Conservation (phyloP, 2,113 vertebrate genomes). For the Megaceryle maxima region DNA sequence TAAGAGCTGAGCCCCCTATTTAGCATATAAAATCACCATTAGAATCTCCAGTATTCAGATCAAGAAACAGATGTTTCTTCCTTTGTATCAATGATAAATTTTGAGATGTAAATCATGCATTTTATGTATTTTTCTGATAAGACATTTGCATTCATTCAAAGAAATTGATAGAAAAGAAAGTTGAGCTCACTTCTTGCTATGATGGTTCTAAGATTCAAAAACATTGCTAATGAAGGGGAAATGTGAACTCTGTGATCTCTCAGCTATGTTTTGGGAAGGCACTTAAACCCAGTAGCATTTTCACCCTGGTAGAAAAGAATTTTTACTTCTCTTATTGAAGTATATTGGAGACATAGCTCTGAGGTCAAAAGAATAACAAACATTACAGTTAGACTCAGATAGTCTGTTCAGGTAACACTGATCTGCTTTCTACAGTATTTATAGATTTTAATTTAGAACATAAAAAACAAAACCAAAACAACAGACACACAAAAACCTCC, state of each 20-base stretch:
- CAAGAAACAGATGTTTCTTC: neutral
- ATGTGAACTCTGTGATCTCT: neutral
- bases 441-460: neutral
- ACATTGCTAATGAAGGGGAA: neutral
- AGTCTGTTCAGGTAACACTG: neutral
- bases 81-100: neutral
- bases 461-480: neutral
- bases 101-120: neutral
- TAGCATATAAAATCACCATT: neutral
- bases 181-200: neutral
- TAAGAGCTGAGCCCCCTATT: neutral
- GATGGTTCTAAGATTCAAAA: neutral
- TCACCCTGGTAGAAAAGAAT: neutral
- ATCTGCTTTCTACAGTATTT: neutral
- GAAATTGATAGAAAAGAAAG: neutral
- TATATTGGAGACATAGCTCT: rapidly evolving
- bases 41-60: neutral
- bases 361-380: neutral
- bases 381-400: neutral
- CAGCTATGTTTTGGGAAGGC: neutral
- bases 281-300: neutral
- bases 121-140: neutral
- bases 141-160: neutral
- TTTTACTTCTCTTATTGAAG: neutral
- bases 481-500: neutral